These are phyloP conservation scores for Cecropterus lyciades DNA, from an alignment of 1,140 invertebrate genomes.

Conservation along the genomic window DNA sequence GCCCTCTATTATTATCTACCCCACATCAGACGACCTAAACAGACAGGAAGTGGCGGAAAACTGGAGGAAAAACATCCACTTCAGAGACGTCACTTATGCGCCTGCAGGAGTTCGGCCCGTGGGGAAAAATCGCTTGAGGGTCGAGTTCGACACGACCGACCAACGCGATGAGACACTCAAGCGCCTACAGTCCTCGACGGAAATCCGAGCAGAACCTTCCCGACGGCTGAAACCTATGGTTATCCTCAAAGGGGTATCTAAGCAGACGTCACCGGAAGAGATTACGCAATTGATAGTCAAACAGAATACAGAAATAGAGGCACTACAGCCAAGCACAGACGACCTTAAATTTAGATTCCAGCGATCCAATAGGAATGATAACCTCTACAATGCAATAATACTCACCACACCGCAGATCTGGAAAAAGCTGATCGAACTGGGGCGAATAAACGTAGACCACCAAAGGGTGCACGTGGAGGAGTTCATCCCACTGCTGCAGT, in stretches of 20 bases:
- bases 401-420: constrained; percentile 6
- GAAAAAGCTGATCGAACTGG: background rate
- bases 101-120: background rate
- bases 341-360: constrained; percentile 20
- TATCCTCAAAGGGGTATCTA: constrained; percentile 6
- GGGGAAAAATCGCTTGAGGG: background rate
- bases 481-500: no score
- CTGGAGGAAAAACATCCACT: background rate
- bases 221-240: constrained; percentile 21
- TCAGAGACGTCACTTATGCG: background rate
- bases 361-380: constrained; percentile 17
- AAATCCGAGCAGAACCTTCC: background rate
- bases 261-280: no score
- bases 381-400: constrained; percentile 36
- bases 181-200: background rate
- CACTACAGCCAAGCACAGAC: background rate
- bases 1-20: background rate
- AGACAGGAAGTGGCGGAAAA: background rate
- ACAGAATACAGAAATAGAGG: no score
- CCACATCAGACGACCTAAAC: background rate
- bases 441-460: constrained; percentile 32
- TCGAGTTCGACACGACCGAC: background rate
- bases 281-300: no score
- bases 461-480: constrained; percentile 4
- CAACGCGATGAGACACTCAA: constrained; percentile 30